Evolutionary conservation across 1,140 invertebrate species (phyloP).

Genomic region (Drosophila repleta): DNA sequence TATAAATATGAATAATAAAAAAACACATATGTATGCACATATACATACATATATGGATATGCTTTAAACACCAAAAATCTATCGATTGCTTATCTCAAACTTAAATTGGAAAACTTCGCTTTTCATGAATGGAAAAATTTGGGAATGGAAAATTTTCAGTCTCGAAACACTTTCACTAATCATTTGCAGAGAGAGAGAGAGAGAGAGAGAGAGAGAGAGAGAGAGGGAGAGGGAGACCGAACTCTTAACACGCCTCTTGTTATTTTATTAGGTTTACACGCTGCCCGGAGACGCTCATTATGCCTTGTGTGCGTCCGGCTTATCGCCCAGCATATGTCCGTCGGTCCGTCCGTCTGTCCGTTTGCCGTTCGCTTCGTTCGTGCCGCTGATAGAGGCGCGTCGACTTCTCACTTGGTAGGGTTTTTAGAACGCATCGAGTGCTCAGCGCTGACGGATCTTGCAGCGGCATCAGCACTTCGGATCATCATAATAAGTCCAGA

Average conservation of each 20-base stretch:
- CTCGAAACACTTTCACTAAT: constrained; percentile 35
- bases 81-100: neutral
- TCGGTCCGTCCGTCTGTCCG: constrained; percentile 7
- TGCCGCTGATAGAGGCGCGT: constrained; percentile 68
- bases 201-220: neutral
- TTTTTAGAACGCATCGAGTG: constrained; percentile 68
- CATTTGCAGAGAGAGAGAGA: too few relatives aligned
- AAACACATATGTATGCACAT: constrained; percentile 34
- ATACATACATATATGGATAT: constrained; percentile 44
- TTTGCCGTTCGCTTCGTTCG: neutral
- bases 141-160: constrained; percentile 68
- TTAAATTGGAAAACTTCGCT: too few relatives aligned
- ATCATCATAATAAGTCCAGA: neutral
- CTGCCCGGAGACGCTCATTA: constrained; percentile 14
- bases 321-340: constrained; percentile 7
- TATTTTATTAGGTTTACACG: constrained; percentile 40
- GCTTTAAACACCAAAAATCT: constrained; percentile 57
- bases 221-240: neutral
- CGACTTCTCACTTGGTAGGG: constrained; percentile 20
- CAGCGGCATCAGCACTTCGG: constrained; percentile 35
- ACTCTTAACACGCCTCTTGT: constrained; percentile 12
- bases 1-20: constrained; percentile 39
- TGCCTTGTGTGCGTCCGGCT: constrained; percentile 30
- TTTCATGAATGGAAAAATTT: constrained; percentile 47
- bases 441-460: constrained; percentile 63